Percentiles rank a stretch among this genome's conserved stretches.
Evolutionary conservation across 2,797 vertebrate species (phyloP).

Genomic region (Sciurus carolinensis): DNA sequence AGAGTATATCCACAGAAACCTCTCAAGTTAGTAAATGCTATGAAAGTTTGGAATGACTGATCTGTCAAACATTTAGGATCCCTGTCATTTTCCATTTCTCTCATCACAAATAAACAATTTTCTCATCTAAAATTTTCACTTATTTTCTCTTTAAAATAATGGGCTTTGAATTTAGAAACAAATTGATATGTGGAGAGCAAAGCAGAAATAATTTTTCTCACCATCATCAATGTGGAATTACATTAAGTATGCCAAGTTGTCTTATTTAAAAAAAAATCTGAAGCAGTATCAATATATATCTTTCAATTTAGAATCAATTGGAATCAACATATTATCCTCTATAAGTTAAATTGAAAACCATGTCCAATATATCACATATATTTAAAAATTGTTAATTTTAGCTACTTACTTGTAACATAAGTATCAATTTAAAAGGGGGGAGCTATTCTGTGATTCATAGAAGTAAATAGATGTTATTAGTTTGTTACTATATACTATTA

Average conservation of each 20-base stretch:
- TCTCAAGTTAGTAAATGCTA: constrained; percentile 57
- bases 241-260: neutral
- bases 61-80: constrained; percentile 59
- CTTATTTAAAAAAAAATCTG: neutral
- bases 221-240: neutral
- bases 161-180: neutral
- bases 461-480: neutral
- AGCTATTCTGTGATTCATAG: neutral
- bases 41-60: constrained; percentile 70
- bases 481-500: no score
- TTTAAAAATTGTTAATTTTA: constrained; percentile 7
- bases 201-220: neutral
- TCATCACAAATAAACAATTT: neutral
- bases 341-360: neutral
- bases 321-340: neutral
- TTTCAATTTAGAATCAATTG: neutral
- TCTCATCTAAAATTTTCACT: constrained; percentile 41
- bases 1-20: constrained; percentile 56
- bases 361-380: neutral
- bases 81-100: constrained; percentile 49
- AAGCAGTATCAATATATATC: neutral
- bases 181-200: constrained; percentile 20
- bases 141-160: constrained; percentile 51
- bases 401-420: neutral
- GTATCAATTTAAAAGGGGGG: neutral